Evolutionary conservation across 1,140 invertebrate species (phyloP).

Genomic region (Heliothis subflexa): DNA sequence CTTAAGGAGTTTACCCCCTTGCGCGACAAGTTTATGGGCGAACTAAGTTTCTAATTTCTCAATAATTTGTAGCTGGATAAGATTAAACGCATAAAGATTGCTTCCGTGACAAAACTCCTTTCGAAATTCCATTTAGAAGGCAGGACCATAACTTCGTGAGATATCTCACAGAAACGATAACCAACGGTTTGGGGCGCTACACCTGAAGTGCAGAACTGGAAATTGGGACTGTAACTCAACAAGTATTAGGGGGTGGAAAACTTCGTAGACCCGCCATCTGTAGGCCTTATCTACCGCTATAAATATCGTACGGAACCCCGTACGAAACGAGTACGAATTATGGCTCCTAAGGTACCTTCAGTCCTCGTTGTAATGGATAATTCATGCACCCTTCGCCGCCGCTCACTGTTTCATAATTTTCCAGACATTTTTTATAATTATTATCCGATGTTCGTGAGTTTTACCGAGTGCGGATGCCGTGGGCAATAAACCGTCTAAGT

Average conservation of each 20-base stretch:
- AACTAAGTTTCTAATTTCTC: slow-evolving; percentile 32
- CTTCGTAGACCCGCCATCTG: slow-evolving; percentile 78
- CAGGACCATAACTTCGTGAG: slow-evolving; percentile 19
- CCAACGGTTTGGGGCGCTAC: slow-evolving; percentile 61
- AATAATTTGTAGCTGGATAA: slow-evolving; percentile 33
- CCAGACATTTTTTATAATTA: slow-evolving; percentile 79
- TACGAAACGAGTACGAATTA: slow-evolving; percentile 80
- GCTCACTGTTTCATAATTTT: slow-evolving; percentile 72
- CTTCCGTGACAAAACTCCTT: slow-evolving; percentile 32
- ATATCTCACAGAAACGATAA: slow-evolving; percentile 58
- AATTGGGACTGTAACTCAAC: slow-evolving; percentile 85
- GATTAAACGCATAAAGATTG: slow-evolving; percentile 30
- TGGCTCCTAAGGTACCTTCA: slow-evolving; percentile 77
- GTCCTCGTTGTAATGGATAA: slow-evolving; percentile 80
- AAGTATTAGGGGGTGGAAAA: slow-evolving; percentile 83
- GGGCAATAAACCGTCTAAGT: slow-evolving; percentile 23
- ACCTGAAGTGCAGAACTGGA: slow-evolving; percentile 80
- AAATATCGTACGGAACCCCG: slow-evolving; percentile 79
- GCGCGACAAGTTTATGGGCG: slow-evolving; percentile 10
- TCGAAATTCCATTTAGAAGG: slow-evolving; percentile 26
- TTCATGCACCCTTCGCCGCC: slow-evolving; percentile 79
- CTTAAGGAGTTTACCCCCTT: slow-evolving; percentile 27
- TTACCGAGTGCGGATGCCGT: slow-evolving; percentile 35
- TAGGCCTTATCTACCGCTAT: slow-evolving; percentile 83
- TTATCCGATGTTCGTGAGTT: slow-evolving; percentile 73